Conservation (phyloP, 1,140 invertebrate genomes). For the Drosophila pallidifrons region DNA sequence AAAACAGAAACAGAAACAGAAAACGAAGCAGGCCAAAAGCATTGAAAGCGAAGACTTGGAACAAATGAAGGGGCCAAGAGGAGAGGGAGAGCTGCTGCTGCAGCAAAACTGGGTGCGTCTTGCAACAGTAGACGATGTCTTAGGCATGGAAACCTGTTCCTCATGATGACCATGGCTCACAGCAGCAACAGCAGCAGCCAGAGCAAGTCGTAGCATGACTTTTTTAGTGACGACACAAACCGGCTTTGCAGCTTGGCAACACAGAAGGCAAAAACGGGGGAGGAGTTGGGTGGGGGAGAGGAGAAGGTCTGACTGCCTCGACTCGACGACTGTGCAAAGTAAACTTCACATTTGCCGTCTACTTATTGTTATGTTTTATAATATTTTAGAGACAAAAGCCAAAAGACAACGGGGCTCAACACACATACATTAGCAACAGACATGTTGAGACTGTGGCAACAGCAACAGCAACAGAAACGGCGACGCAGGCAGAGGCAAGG, state of each 20-base stretch:
- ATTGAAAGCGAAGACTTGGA: conserved; percentile 74
- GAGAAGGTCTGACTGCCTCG: conserved; percentile 3
- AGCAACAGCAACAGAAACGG: neutral
- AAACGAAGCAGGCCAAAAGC: conserved; percentile 61
- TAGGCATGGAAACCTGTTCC: conserved; percentile 62
- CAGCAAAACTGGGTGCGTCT: conserved; percentile 66
- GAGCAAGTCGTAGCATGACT: conserved; percentile 31
- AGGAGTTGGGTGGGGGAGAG: neutral
- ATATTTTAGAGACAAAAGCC: conserved; percentile 77
- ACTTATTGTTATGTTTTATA: conserved; percentile 83
- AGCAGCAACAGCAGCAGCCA: conserved; percentile 13
- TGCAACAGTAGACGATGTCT: conserved; percentile 71
- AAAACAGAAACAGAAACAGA: conserved; percentile 18
- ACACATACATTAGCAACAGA: conserved; percentile 25
- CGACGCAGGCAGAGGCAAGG: conserved; percentile 35
- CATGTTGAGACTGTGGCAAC: neutral
- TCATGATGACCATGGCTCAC: conserved; percentile 36
- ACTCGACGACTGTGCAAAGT: conserved; percentile 37
- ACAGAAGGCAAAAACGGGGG: neutral
- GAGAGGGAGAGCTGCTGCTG: conserved; percentile 6
- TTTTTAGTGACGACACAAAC: conserved; percentile 81
- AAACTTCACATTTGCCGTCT: conserved; percentile 76
- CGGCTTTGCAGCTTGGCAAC: conserved; percentile 68
- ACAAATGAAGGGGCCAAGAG: conserved; percentile 15
- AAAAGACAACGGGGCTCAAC: conserved; percentile 32